A percentile compares a stretch with the other conserved stretches of the same genome.
Evolutionary conservation across 2,113 vertebrate genomes (phyloP).

Genomic region (Cromileptes altivelis): DNA sequence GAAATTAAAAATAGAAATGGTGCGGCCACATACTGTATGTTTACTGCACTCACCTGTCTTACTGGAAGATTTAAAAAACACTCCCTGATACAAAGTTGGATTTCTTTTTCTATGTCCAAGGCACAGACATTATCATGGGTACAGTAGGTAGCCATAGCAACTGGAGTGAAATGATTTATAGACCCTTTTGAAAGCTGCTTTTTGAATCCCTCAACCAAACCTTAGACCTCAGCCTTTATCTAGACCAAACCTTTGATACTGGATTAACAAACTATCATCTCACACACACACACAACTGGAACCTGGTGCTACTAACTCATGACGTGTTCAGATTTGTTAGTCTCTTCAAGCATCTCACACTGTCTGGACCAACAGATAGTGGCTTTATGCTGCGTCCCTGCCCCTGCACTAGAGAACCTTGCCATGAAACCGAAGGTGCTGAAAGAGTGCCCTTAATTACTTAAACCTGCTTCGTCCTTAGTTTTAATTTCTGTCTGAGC

Average conservation of each 20-base stretch:
- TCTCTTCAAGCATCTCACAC: conserved; percentile 19
- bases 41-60: conserved; percentile 56
- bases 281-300: conserved; percentile 56
- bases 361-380: not conserved
- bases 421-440: not conserved
- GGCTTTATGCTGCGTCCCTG: not conserved
- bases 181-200: conserved; percentile 66
- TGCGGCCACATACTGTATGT: conserved; percentile 49
- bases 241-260: conserved; percentile 63
- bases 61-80: conserved; percentile 30
- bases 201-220: conserved; percentile 57
- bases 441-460: conserved; percentile 12
- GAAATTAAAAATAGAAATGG: conserved; percentile 51
- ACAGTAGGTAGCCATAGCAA: conserved; percentile 50
- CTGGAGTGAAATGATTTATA: conserved; percentile 47
- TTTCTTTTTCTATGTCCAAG: conserved; percentile 76
- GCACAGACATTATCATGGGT: conserved; percentile 85
- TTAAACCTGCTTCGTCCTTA: conserved; percentile 22
- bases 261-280: conserved; percentile 44
- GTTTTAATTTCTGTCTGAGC: conserved; percentile 29
- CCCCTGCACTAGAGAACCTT: conserved; percentile 17
- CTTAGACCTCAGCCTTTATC: conserved; percentile 55
- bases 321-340: not conserved
- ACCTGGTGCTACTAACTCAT: conserved; percentile 64
- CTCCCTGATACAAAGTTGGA: conserved; percentile 40